Conservation (phyloP, 2,113 vertebrate species). For the Pao palembangensis region DNA sequence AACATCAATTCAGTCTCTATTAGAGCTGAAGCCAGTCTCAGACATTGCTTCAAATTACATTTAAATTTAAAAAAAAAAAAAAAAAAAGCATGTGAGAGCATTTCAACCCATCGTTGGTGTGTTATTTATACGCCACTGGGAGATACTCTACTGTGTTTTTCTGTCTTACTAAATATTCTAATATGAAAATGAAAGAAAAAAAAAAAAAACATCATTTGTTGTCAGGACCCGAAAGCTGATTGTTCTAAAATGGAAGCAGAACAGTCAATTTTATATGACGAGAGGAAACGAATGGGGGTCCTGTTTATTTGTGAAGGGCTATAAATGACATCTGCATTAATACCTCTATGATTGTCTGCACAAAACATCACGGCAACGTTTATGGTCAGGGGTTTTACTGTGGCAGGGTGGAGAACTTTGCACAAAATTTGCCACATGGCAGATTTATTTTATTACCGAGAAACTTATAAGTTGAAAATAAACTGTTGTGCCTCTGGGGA, state of each 20-base stretch:
- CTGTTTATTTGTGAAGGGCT: constrained; percentile 64
- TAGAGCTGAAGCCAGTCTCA: not conserved
- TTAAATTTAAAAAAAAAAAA: no score
- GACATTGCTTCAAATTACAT: not conserved
- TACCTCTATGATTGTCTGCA: constrained; percentile 52
- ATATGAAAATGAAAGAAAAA: no score
- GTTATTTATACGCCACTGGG: not conserved
- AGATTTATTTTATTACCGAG: not conserved
- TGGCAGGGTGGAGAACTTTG: not conserved
- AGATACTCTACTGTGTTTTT: not conserved
- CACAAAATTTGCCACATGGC: not conserved
- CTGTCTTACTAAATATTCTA: constrained; percentile 1
- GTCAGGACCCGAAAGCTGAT: not conserved
- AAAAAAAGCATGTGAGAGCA: no score
- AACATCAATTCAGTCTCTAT: not conserved
- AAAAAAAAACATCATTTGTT: no score
- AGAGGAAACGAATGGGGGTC: constrained; percentile 28
- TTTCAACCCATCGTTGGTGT: not conserved
- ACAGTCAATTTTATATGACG: constrained; percentile 1
- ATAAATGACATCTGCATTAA: constrained; percentile 41
- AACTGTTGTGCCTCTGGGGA: constrained; percentile 28
- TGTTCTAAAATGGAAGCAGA: constrained; percentile 1
- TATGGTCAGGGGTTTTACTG: not conserved
- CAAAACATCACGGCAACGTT: constrained; percentile 9
- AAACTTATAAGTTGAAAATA: constrained; percentile 10